Evolutionary conservation across 2,797 vertebrate species (phyloP).

Genomic region (Falco rusticolus): DNA sequence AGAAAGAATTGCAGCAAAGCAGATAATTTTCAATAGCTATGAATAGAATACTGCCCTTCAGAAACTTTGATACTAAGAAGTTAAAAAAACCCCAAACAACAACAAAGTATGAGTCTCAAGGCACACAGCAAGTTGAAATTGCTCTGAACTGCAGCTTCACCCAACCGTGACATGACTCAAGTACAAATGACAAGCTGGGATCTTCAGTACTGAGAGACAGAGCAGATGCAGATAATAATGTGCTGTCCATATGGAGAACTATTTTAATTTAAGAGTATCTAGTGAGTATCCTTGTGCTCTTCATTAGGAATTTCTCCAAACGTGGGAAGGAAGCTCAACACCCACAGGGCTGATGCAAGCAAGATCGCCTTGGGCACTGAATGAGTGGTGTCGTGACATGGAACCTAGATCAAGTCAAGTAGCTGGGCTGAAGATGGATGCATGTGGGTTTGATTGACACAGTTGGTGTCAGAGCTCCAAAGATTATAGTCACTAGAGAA

Average conservation of each 20-base stretch:
- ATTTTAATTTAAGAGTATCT: not conserved
- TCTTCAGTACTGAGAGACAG: not conserved
- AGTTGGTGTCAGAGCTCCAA: not conserved
- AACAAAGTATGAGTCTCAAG: not conserved
- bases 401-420: not conserved
- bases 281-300: not conserved
- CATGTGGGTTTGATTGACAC: not conserved
- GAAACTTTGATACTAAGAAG: not conserved
- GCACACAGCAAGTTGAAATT: not conserved
- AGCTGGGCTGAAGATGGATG: not conserved
- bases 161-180: not conserved
- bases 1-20: not conserved
- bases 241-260: not conserved
- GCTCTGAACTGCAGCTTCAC: not conserved
- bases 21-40: not conserved
- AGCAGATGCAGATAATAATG: not conserved
- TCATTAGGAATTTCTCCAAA: not conserved
- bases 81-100: not conserved
- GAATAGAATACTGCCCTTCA: not conserved
- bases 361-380: not conserved
- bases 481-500: not conserved
- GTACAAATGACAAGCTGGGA: not conserved
- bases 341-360: not conserved
- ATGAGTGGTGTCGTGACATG: not conserved
- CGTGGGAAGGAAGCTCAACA: not conserved